Percentiles rank a stretch among this genome's conserved stretches.
Evolutionary conservation across 2,113 vertebrate genomes (phyloP).

Genomic region (pig (Sus scrofa)): DNA sequence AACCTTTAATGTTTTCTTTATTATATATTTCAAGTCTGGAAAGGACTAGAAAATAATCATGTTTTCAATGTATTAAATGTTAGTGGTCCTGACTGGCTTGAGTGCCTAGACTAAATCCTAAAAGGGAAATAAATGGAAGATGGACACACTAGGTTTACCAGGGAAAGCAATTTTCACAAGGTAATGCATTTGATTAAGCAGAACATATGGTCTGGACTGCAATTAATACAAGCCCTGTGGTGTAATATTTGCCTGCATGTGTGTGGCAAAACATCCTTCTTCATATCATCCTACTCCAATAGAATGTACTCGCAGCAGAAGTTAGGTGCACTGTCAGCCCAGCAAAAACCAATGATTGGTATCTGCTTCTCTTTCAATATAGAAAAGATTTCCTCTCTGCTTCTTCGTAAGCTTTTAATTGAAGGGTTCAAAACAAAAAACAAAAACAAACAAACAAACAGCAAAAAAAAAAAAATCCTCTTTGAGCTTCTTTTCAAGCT

Average conservation of each 20-base stretch:
- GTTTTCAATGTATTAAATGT: slow-evolving; percentile 10
- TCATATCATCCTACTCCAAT: neutral
- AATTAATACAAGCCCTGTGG: slow-evolving; percentile 72
- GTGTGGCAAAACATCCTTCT: slow-evolving; percentile 44
- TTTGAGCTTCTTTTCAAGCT: slow-evolving; percentile 21
- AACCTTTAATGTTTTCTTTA: neutral
- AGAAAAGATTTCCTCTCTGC: neutral
- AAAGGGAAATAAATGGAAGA: slow-evolving; percentile 63
- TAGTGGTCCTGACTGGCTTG: neutral
- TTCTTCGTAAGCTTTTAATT: slow-evolving; percentile 13
- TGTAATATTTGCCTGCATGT: slow-evolving; percentile 6
- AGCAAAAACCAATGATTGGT: slow-evolving; percentile 31
- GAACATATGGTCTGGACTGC: slow-evolving; percentile 58
- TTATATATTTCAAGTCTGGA: slow-evolving; percentile 6
- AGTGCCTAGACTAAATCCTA: slow-evolving; percentile 23
- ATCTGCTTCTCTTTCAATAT: neutral
- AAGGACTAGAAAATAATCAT: slow-evolving; percentile 6
- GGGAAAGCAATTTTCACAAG: slow-evolving; percentile 63
- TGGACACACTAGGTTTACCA: neutral
- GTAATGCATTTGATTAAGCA: slow-evolving; percentile 59
- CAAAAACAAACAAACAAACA: too few species aligned
- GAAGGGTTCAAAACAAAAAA: neutral
- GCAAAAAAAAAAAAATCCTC: slow-evolving; percentile 60
- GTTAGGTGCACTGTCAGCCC: neutral
- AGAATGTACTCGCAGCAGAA: slow-evolving; percentile 52